Evolutionary conservation across 1,140 invertebrate genomes (phyloP).

Genomic region (Choristoneura fumiferana): DNA sequence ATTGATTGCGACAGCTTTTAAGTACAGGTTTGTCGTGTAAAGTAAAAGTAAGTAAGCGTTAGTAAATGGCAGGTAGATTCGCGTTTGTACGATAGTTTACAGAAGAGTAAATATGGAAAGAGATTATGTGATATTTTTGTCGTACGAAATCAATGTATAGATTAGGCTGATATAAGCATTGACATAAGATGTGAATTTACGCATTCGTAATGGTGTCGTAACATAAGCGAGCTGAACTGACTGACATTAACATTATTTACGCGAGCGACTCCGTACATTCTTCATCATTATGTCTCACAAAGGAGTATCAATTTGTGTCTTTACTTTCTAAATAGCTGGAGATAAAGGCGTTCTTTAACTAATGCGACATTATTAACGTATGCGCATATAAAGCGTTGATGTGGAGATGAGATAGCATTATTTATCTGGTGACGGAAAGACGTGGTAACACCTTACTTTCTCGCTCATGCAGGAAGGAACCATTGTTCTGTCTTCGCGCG

Average conservation of each 20-base stretch:
- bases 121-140: too few relatives aligned
- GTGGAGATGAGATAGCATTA: conserved; percentile 32
- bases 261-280: conserved; percentile 3
- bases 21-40: too few relatives aligned
- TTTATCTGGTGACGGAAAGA: conserved; percentile 37
- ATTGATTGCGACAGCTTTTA: too few relatives aligned
- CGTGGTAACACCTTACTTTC: conserved; percentile 33
- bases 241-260: conserved; percentile 16
- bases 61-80: too few relatives aligned
- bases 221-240: neutral
- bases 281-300: conserved; percentile 24
- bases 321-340: conserved; percentile 25
- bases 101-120: too few relatives aligned
- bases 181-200: conserved; percentile 7
- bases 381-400: conserved; percentile 32
- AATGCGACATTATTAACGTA: conserved; percentile 34
- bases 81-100: too few relatives aligned
- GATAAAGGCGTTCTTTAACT: conserved; percentile 20
- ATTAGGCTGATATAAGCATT: neutral
- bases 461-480: conserved; percentile 31
- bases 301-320: conserved; percentile 27
- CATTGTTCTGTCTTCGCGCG: conserved; percentile 38
- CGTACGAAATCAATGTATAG: too few relatives aligned
- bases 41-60: too few relatives aligned
- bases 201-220: conserved; percentile 3